phyloP scores from a whole-genome alignment of 2,797 vertebrate genomes.

The Poliocrania exsul region DNA sequence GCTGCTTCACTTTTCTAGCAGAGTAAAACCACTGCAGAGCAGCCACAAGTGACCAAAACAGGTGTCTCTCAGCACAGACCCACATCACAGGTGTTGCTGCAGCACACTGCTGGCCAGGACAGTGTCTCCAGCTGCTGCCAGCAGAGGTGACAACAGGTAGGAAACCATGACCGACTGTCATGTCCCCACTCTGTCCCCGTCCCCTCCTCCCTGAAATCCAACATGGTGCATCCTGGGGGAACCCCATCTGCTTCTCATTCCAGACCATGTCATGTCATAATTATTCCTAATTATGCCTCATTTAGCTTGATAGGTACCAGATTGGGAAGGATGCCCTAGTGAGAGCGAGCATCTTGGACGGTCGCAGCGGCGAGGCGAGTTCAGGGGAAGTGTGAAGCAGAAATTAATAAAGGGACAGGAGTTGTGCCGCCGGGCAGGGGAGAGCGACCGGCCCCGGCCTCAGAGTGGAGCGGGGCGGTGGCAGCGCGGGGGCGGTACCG shows the following conservation, averaged over 20 bases:
- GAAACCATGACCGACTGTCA: background rate
- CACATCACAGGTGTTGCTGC: background rate
- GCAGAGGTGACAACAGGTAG: background rate
- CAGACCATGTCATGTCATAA: slow-evolving; percentile 64
- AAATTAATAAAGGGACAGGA: background rate
- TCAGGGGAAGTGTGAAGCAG: background rate
- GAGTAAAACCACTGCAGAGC: background rate
- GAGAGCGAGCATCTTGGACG: slow-evolving; percentile 22
- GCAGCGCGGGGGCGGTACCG: background rate
- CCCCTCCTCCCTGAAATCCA: slow-evolving; percentile 38
- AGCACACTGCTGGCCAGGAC: background rate
- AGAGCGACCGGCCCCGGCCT: background rate
- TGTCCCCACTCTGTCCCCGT: background rate
- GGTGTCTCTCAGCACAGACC: background rate
- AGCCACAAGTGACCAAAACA: background rate
- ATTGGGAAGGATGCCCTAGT: slow-evolving; percentile 41
- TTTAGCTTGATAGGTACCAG: slow-evolving; percentile 64
- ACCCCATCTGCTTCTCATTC: slow-evolving; percentile 73
- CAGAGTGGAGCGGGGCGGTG: background rate
- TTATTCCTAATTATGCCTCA: slow-evolving; percentile 70
- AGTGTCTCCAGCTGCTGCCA: background rate
- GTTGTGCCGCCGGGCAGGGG: background rate
- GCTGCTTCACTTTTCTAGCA: background rate
- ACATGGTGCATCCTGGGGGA: slow-evolving; percentile 40
- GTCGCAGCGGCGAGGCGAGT: background rate